Evolutionary conservation across 2,888 invertebrate species (phyloP), one percentile per base, ranked within the genome.

Genomic region (Hirtodrosophila duncani): DNA sequence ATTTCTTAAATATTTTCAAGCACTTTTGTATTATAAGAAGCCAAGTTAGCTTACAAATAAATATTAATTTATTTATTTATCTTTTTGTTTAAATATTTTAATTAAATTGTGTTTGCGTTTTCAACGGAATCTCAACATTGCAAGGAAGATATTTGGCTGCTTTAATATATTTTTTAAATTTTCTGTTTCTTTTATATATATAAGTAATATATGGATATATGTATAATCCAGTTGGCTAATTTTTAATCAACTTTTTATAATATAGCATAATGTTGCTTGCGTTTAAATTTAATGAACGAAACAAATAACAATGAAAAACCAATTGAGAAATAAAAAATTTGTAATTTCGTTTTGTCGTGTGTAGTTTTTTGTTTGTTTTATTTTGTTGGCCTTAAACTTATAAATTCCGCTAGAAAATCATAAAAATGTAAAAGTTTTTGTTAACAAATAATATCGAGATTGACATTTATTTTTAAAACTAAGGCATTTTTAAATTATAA

Each of bases 61-160:
- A 62, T 50, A n/a, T 44, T 42, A 37, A 41, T 62, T 45, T 27
- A 17, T 16, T 30, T 63, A 23, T 34, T 43, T 48, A 30, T 33
- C 13, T 55, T 56, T 13, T 30, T 30, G 17, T 34, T 11, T 46
- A 3, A 4, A 24, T 39, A 20, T 5, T 45, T 45, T n/a, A n/a
- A 59, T 42, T 64, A 27, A 63, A 49, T 79, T 75, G 71, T 79
- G 67, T 74, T 63, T 72, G 65, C 72, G 69, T 75, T 71, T 81
- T 65, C 61, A 78, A 77, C 82, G 82, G 83, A 82, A 82, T 82
- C 82, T 82, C 82, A 68, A 65, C 60, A 71, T 79, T 77, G 70
- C 71, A 77, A 67, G 82, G 83, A 82, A 82, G 82, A 72, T 80
- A 48, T 70, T 65, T 72, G 74, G 65, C 65, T 67, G 56, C 59